phyloP scores from a whole-genome alignment of 2,888 invertebrate genomes.

The Adelognathus sp. region DNA sequence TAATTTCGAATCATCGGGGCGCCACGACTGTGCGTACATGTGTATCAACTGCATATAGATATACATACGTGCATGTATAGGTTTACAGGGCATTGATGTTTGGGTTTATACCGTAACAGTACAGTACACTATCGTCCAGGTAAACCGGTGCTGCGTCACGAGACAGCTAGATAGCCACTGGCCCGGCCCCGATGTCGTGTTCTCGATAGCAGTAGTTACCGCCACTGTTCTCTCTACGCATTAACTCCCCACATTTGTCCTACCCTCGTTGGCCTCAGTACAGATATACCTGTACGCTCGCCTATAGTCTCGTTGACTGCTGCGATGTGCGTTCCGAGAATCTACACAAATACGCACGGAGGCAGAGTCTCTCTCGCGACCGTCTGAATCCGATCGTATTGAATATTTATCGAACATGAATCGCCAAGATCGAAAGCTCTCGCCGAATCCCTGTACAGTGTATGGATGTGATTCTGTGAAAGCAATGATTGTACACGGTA shows the following conservation, averaged over 20 bases:
- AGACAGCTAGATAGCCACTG: conserved; percentile 34
- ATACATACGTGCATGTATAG: not conserved
- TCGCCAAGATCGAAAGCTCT: not conserved
- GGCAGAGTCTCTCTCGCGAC: not conserved
- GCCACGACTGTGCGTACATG: not conserved
- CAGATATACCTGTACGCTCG: not conserved
- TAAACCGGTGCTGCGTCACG: conserved; percentile 43
- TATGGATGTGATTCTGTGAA: too few relatives aligned
- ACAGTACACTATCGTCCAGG: not conserved
- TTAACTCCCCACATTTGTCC: not conserved
- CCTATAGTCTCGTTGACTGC: conserved; percentile 30
- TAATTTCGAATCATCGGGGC: conserved; percentile 53
- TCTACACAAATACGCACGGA: conserved; percentile 39
- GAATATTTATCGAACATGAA: conserved; percentile 34
- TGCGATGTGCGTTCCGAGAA: conserved; percentile 24
- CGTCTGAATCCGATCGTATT: conserved; percentile 8
- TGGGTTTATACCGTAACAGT: conserved; percentile 12
- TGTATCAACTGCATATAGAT: not conserved
- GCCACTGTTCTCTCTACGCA: not conserved
- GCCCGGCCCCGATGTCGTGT: conserved; percentile 43
- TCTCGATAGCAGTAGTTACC: conserved; percentile 18
- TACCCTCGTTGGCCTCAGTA: not conserved
- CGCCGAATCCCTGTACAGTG: too few relatives aligned
- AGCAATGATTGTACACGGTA: too few relatives aligned
- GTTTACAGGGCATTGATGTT: not conserved